A percentile compares a stretch with the other conserved stretches of the same genome.
Conservation (phyloP, 2,797 vertebrate genomes). For the Limnodromus scolopaceus region DNA sequence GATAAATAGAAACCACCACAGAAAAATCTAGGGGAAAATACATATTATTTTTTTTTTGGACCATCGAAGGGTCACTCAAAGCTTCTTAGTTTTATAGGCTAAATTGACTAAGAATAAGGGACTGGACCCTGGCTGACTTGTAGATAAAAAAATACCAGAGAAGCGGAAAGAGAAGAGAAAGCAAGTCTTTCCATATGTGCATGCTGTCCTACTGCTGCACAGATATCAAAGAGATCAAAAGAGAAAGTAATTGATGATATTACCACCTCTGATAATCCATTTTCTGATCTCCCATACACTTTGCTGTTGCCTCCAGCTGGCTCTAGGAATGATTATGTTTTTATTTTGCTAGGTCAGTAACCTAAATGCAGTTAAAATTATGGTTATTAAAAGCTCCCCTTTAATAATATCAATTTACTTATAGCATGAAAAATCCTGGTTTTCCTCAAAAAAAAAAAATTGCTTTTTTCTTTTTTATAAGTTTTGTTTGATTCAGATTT, state of each 20-base stretch:
- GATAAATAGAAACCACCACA: neutral
- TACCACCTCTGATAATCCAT: neutral
- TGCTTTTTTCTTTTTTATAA: neutral
- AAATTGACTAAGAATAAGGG: neutral
- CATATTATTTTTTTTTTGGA: neutral
- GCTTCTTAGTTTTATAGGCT: neutral
- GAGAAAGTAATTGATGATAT: neutral
- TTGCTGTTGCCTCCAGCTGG: neutral
- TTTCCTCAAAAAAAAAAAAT: neutral
- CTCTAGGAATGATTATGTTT: neutral
- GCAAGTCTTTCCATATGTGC: neutral
- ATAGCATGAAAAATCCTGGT: neutral
- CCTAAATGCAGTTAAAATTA: neutral
- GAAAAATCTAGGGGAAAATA: neutral
- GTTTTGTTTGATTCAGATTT: neutral
- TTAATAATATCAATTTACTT: neutral
- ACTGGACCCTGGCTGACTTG: neutral
- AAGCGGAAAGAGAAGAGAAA: neutral
- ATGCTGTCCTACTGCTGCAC: neutral
- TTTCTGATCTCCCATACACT: neutral
- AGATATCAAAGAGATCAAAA: neutral
- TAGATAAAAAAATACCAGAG: neutral
- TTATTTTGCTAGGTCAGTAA: neutral
- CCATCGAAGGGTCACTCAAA: neutral
- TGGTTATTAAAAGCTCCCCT: neutral